Conservation (phyloP, 2,888 invertebrate species). For the Blastobasis adustella region DNA sequence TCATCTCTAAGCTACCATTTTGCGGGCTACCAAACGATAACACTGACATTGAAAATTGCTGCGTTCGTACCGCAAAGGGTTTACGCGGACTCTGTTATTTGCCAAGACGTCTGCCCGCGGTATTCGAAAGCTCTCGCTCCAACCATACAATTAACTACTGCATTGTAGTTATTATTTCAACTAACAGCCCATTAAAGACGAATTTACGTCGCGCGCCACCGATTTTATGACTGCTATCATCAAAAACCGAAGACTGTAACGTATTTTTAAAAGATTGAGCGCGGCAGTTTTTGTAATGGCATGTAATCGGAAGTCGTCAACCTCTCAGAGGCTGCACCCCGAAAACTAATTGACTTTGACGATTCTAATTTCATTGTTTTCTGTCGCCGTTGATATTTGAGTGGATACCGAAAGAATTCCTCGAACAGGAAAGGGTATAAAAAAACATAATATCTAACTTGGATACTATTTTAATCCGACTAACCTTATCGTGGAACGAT, state of each 20-base stretch:
- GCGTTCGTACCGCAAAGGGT: too few species aligned
- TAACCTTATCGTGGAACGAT: too few species aligned
- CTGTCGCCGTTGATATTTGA: not conserved
- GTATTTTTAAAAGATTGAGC: not conserved
- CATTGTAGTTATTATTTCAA: conserved; percentile 1
- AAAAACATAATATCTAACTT: too few species aligned
- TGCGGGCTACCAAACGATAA: too few species aligned
- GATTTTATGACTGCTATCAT: conserved; percentile 39
- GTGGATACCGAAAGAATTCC: too few species aligned
- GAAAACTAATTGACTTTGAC: conserved; percentile 21
- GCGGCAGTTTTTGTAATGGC: not conserved
- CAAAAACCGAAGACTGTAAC: conserved; percentile 16
- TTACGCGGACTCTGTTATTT: too few species aligned
- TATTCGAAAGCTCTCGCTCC: not conserved
- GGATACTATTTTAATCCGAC: too few species aligned
- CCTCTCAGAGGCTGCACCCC: conserved; percentile 21
- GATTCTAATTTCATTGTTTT: conserved; percentile 17
- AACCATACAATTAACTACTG: not conserved
- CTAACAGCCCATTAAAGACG: conserved; percentile 31
- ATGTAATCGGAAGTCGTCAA: conserved; percentile 27
- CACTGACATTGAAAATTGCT: too few species aligned
- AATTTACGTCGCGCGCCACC: conserved; percentile 29
- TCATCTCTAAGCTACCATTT: too few species aligned
- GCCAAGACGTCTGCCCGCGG: too few species aligned
- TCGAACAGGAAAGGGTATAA: too few species aligned